Base-by-base conservation (phyloP, 2,888 invertebrate species). In the Gari tellinella region DNA sequence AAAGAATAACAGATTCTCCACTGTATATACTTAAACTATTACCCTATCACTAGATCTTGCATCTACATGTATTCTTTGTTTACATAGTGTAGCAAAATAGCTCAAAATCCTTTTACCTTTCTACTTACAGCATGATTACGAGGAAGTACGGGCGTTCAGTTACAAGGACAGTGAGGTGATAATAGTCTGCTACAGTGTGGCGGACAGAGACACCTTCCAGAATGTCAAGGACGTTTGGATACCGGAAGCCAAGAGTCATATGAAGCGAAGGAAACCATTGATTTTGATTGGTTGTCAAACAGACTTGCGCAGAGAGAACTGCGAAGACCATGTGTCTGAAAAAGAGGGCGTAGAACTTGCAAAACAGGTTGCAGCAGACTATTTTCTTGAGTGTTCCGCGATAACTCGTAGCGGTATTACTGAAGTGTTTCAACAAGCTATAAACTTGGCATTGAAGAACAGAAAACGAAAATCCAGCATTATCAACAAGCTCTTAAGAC, bases 81-180 rank as follows among this genome's bases (percentile, higher is more conserved):
- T n/a, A n/a, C n/a, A n/a, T n/a, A n/a, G n/a, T n/a, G n/a, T n/a
- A n/a, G n/a, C n/a, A n/a, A n/a, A n/a, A n/a, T n/a, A n/a, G 31
- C 31, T 31, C 31, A 31, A 31, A 31, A 31, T 31, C 31, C 4
- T 4, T 31, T 31, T 31, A 31, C 41, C 41, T 23, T 37, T 63
- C n/a, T 60, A 38, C 46, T 76, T 80, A 26, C 78, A 86, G 86
- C 75, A 77, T 55, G 86, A 85, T 64, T 84, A 83, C 56, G 80
- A 80, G 58, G 77, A 80, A n/a, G 60, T 86, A 4, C 62, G 86
- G 48, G 80, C 82, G 15, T 85, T 82, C 72, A 84, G 84, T 10
- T 86, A 86, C 76, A 80, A 78, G 45, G 86, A 85, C 62, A 85
- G 84, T 65, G 84, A 86, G 26, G 85, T 85, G 19, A 80, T 84